Conservation (phyloP, 2,797 vertebrate species). For the Cuniculus paca region DNA sequence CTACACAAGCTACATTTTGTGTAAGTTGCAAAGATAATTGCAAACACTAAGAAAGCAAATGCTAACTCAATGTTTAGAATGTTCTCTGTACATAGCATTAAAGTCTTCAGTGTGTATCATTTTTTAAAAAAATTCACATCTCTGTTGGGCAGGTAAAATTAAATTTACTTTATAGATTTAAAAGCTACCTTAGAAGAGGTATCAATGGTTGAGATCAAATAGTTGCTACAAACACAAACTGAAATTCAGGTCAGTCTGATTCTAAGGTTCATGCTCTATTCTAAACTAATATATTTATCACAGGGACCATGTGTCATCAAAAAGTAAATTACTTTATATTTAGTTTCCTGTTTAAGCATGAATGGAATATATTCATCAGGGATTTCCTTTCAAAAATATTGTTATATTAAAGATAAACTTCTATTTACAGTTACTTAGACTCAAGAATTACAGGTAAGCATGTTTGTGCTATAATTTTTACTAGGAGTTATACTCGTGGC, state of each 20-base stretch:
- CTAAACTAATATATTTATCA: background rate
- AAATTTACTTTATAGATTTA: background rate
- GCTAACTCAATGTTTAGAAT: background rate
- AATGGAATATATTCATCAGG: background rate
- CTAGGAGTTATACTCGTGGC: background rate
- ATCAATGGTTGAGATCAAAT: background rate
- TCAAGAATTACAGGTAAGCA: background rate
- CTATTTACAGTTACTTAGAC: background rate
- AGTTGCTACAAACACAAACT: background rate
- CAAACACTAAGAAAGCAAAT: background rate
- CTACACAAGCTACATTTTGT: accelerated
- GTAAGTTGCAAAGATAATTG: background rate
- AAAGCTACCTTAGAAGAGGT: too few relatives aligned
- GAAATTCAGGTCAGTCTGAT: background rate
- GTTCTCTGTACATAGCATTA: background rate
- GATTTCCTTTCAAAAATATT: background rate
- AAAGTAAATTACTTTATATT: background rate
- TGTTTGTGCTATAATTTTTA: background rate
- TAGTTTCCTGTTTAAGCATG: background rate
- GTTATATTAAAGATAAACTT: background rate
- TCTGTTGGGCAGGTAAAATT: background rate
- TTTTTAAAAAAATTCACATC: background rate
- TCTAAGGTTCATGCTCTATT: background rate
- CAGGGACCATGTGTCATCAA: background rate
- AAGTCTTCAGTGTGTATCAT: background rate